Percentiles rank a stretch among this genome's conserved stretches.
Evolutionary conservation across 2,113 vertebrate species (phyloP).

Genomic region (Delphinapterus leucas): DNA sequence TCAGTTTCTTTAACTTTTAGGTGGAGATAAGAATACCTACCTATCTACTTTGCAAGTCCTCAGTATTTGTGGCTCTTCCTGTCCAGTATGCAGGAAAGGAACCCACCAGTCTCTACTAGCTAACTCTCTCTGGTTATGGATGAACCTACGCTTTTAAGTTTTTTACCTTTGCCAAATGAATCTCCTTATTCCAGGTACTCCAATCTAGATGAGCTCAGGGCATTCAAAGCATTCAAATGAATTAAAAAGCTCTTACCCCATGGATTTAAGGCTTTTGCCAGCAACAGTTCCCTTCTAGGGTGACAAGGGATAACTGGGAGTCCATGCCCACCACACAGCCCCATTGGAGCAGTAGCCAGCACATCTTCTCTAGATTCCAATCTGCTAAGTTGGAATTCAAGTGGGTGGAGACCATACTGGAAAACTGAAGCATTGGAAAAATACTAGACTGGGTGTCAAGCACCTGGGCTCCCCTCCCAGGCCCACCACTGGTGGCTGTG

Average conservation of each 20-base stretch:
- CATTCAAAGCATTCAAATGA: background rate
- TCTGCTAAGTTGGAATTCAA: background rate
- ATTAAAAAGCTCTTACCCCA: background rate
- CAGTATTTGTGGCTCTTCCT: background rate
- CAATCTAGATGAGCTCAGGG: background rate
- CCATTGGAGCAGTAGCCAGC: background rate
- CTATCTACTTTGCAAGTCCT: background rate
- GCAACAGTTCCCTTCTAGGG: background rate
- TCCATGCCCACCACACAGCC: accelerated
- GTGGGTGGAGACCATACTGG: accelerated
- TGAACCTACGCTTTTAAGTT: background rate
- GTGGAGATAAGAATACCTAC: background rate
- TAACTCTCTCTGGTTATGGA: background rate
- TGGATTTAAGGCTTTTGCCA: background rate
- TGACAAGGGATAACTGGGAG: background rate
- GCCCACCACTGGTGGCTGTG: accelerated
- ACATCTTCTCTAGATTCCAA: background rate
- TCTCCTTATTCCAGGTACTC: background rate
- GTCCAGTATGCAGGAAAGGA: background rate
- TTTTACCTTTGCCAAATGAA: background rate
- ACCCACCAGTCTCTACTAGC: too few species aligned
- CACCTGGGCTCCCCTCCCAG: background rate
- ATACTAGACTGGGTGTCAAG: background rate
- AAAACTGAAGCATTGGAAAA: background rate
- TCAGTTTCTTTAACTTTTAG: background rate